A percentile compares a stretch with the other conserved stretches of the same genome.
These are phyloP conservation scores for Pachliopta kotzebuea DNA, from an alignment of 2,888 invertebrate genomes.

Conservation along the genomic window DNA sequence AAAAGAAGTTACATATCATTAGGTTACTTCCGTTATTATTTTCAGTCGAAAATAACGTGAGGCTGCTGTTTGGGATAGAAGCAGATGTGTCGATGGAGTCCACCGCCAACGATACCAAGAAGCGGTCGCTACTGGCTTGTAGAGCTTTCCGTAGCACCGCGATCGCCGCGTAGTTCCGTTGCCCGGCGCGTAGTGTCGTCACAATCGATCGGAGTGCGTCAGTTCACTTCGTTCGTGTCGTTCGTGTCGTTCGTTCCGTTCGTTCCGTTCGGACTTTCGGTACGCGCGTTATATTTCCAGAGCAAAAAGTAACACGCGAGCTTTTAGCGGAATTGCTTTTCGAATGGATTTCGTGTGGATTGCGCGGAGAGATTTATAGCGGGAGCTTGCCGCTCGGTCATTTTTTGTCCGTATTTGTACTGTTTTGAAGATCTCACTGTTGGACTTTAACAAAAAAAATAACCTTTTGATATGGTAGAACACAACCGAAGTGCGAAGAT, in stretches of 20 bases:
- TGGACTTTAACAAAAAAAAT: too few relatives aligned
- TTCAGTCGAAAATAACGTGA: too few relatives aligned
- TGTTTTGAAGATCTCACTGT: background rate
- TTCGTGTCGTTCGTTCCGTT: too few relatives aligned
- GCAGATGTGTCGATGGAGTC: too few relatives aligned
- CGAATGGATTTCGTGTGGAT: conserved; percentile 15
- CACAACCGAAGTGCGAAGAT: too few relatives aligned
- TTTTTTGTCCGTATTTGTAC: conserved; percentile 2
- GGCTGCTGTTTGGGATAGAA: too few relatives aligned
- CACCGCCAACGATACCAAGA: too few relatives aligned
- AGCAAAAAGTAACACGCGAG: conserved; percentile 20
- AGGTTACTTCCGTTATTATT: too few relatives aligned
- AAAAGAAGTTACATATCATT: too few relatives aligned
- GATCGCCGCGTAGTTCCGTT: too few relatives aligned
- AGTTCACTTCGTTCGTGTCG: background rate
- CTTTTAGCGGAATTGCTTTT: conserved; percentile 25
- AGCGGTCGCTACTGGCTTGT: background rate
- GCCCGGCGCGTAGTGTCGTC: background rate
- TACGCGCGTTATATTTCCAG: conserved; percentile 14
- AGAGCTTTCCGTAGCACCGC: background rate
- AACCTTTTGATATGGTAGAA: too few relatives aligned
- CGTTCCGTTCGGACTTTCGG: conserved; percentile 6
- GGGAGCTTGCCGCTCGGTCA: background rate
- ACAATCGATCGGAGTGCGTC: background rate
- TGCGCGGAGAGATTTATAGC: conserved; percentile 19